These are phyloP conservation scores for Acanthosepion esculentum DNA, from an alignment of 2,888 invertebrate genomes.

Conservation along the genomic window DNA sequence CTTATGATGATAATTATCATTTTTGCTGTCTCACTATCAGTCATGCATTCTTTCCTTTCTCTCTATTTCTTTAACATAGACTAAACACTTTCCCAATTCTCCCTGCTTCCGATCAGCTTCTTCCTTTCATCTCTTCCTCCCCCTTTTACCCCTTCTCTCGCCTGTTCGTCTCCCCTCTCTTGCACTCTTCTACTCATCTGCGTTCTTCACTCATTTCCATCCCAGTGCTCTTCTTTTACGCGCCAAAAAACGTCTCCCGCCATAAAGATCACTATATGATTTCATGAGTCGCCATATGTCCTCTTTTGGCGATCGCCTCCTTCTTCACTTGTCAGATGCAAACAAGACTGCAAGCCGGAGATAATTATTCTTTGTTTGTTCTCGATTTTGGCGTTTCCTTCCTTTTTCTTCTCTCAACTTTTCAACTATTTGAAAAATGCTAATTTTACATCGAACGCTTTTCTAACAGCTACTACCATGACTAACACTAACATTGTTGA, in stretches of 20 bases:
- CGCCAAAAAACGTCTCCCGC: neutral
- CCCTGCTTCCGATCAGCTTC: too few relatives aligned
- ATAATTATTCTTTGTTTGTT: neutral
- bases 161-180: neutral
- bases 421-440: neutral
- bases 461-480: neutral
- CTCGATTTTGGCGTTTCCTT: neutral
- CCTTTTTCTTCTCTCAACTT: neutral
- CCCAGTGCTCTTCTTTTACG: neutral
- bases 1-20: neutral
- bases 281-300: conserved; percentile 33
- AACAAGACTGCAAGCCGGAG: neutral
- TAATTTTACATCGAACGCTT: neutral
- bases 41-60: neutral
- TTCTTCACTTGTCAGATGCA: conserved; percentile 13
- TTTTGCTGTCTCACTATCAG: neutral
- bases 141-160: neutral
- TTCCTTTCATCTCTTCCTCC: neutral
- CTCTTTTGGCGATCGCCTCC: neutral
- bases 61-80: neutral
- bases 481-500: neutral
- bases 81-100: neutral
- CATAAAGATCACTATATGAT: conserved; percentile 13
- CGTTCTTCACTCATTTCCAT: neutral
- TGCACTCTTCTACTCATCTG: neutral